phyloP scores from a whole-genome alignment of 2,797 vertebrate species.

The Lagorchestes hirsutus region DNA sequence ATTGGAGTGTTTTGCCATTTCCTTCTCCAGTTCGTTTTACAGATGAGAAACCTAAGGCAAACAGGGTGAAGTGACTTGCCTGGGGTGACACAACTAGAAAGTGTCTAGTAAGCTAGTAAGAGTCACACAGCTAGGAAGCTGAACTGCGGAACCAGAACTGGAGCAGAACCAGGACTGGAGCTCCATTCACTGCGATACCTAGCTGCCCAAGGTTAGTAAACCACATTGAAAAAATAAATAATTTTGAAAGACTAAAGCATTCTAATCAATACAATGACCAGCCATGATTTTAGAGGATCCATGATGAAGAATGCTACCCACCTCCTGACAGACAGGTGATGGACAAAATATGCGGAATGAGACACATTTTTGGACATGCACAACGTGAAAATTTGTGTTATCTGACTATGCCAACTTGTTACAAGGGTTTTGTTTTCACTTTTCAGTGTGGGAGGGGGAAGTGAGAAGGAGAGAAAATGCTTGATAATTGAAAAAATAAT shows the following conservation, averaged over 20 bases:
- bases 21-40: neutral
- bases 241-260: neutral
- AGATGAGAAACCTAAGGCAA: neutral
- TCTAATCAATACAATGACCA: neutral
- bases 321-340: neutral
- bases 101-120: too few species aligned
- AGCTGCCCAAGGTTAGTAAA: neutral
- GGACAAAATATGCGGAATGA: neutral
- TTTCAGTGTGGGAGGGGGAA: neutral
- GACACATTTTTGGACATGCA: neutral
- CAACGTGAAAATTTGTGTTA: neutral
- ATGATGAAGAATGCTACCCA: neutral
- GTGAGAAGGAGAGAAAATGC: neutral
- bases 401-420: neutral
- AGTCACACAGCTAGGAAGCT: neutral
- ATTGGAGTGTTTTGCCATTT: neutral
- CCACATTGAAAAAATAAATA: neutral
- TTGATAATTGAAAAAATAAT: neutral
- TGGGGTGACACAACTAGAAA: neutral
- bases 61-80: neutral
- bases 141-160: neutral
- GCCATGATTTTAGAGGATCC: neutral
- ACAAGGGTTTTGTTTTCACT: neutral
- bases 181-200: neutral
- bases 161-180: neutral